These are phyloP conservation scores for Echiichthys vipera DNA, from an alignment of 2,797 vertebrate species.

Conservation along the genomic window DNA sequence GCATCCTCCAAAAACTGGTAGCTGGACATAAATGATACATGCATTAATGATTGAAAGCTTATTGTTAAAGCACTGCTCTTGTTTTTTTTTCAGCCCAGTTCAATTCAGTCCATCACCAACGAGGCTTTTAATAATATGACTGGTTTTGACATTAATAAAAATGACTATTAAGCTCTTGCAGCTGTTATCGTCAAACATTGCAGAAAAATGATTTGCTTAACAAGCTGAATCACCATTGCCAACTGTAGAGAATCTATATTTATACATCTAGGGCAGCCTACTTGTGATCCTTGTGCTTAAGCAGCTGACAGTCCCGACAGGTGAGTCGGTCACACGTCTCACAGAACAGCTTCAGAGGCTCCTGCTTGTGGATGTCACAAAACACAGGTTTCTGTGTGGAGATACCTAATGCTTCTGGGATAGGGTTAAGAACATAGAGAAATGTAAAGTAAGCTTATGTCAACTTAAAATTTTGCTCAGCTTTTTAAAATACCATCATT, in stretches of 20 bases:
- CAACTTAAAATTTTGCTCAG: not conserved
- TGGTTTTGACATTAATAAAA: not conserved
- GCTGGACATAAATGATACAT: slow-evolving; percentile 58
- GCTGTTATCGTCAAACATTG: not conserved
- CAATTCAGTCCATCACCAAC: not conserved
- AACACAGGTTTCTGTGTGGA: slow-evolving; percentile 94
- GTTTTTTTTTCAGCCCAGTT: not conserved
- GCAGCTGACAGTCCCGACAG: slow-evolving; percentile 96
- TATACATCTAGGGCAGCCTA: too few species aligned
- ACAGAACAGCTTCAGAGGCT: slow-evolving; percentile 97
- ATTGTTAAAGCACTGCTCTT: not conserved
- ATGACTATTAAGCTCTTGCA: not conserved
- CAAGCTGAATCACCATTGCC: not conserved
- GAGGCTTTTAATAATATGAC: too few species aligned
- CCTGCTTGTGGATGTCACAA: slow-evolving; percentile 97
- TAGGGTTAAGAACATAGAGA: not conserved
- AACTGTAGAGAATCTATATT: not conserved
- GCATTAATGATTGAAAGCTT: not conserved
- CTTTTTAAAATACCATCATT: not conserved
- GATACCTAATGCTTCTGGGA: slow-evolving; percentile 90
- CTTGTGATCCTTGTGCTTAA: slow-evolving; percentile 99
- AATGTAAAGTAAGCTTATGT: not conserved
- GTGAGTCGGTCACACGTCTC: slow-evolving; percentile 98
- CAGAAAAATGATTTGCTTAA: not conserved
- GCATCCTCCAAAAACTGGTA: slow-evolving; percentile 99